Evolutionary conservation across 1,140 invertebrate genomes (phyloP).

Genomic region (Luehdorfia chinensis): DNA sequence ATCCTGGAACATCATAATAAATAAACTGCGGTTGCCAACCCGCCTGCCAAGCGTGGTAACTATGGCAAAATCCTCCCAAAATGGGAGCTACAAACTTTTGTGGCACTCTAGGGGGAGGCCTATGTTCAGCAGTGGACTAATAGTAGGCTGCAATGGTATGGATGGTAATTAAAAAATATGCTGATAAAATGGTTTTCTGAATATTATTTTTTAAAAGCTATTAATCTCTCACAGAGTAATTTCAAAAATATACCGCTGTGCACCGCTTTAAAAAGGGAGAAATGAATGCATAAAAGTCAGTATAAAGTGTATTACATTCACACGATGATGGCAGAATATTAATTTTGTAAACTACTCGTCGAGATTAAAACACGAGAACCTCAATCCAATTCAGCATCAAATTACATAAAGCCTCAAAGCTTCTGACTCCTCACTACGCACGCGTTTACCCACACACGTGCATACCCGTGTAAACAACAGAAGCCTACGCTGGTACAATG

Average conservation of each 20-base stretch:
- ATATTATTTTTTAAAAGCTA: constrained; percentile 1
- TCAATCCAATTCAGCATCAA: constrained; percentile 66
- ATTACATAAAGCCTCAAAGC: constrained; percentile 69
- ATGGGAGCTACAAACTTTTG: too few relatives aligned
- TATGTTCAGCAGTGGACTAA: too few relatives aligned
- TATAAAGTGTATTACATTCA: constrained; percentile 17
- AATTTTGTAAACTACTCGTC: constrained; percentile 46
- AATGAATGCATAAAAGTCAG: constrained; percentile 5
- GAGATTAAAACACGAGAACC: constrained; percentile 50
- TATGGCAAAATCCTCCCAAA: too few relatives aligned
- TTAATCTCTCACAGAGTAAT: constrained; percentile 10
- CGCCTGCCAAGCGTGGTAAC: too few relatives aligned
- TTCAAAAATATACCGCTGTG: constrained; percentile 12
- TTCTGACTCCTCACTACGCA: constrained; percentile 51
- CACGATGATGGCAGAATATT: constrained; percentile 30
- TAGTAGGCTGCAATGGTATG: constrained; percentile 8
- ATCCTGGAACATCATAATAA: too few relatives aligned
- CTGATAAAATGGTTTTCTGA: neutral
- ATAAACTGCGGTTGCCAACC: too few relatives aligned
- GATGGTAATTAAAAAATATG: constrained; percentile 10
- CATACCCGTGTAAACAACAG: constrained; percentile 50
- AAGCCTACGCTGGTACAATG: constrained; percentile 58
- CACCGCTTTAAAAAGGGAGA: constrained; percentile 5
- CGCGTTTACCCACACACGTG: constrained; percentile 28
- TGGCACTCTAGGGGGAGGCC: too few relatives aligned